These are phyloP conservation scores for Parazoanthus atlanticus DNA, from an alignment of 92 coral and sea anemone genomes.

Conservation along the genomic window DNA sequence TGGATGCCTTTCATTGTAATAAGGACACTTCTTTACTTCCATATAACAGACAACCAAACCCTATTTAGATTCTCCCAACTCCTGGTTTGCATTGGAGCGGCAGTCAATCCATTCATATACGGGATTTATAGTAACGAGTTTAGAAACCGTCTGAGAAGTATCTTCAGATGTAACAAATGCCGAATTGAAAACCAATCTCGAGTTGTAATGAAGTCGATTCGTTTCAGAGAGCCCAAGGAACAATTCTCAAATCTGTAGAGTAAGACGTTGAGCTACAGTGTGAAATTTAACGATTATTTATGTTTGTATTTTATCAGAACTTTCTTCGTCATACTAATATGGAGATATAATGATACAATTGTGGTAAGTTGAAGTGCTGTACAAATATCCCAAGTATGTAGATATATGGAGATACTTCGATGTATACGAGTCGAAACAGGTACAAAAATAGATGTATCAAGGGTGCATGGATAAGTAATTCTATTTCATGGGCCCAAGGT, in stretches of 20 bases:
- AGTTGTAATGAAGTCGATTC: neutral
- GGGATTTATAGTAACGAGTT: conserved; percentile 3
- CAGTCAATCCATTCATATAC: conserved; percentile 8
- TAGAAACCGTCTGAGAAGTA: neutral
- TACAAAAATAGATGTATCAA: too few species aligned
- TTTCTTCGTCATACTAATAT: too few species aligned
- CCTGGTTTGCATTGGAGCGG: conserved; percentile 12
- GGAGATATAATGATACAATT: too few species aligned
- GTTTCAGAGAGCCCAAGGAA: neutral
- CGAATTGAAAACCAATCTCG: neutral
- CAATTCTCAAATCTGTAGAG: neutral
- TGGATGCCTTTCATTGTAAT: conserved; percentile 19
- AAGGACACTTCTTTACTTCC: conserved; percentile 10
- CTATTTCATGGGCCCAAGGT: too few species aligned
- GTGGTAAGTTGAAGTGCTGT: too few species aligned
- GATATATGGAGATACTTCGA: too few species aligned
- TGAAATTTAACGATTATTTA: too few species aligned
- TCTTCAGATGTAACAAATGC: neutral
- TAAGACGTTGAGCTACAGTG: neutral
- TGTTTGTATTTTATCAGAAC: too few species aligned
- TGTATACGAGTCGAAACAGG: too few species aligned
- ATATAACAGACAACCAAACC: conserved; percentile 2
- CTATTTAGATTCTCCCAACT: conserved; percentile 1
- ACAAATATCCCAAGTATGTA: too few species aligned
- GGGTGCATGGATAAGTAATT: too few species aligned